phyloP scores from a whole-genome alignment of 2,797 vertebrate genomes.

The Pangasius larnaudii region DNA sequence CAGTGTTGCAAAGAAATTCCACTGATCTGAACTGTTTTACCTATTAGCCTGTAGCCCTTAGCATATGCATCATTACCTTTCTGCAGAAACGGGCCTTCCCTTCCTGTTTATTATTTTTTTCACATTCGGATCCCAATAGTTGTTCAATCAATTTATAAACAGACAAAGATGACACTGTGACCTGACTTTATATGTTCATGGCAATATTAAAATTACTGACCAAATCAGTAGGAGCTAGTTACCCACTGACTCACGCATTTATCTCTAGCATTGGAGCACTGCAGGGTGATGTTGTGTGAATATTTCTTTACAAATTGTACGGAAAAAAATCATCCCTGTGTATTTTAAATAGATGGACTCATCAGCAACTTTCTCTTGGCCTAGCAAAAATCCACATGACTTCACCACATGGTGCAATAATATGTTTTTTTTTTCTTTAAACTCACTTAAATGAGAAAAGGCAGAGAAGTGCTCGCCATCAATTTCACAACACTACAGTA shows the following conservation, averaged over 20 bases:
- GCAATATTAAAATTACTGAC: constrained; percentile 10
- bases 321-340: neutral
- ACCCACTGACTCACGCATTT: neutral
- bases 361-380: neutral
- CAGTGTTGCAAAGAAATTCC: neutral
- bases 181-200: neutral
- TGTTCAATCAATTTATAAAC: constrained; percentile 17
- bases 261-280: neutral
- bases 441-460: neutral
- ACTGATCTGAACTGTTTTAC: neutral
- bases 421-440: neutral
- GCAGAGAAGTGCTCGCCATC: neutral
- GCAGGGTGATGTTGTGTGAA: neutral
- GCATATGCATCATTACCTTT: neutral
- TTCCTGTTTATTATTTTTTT: constrained; percentile 7
- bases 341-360: neutral
- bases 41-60: neutral
- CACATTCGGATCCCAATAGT: neutral
- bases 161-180: constrained; percentile 4
- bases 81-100: neutral
- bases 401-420: neutral
- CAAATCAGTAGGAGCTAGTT: neutral
- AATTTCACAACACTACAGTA: neutral
- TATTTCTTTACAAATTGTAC: neutral
- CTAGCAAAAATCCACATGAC: neutral